Conservation (phyloP, 2,797 vertebrate genomes). For the Chelon auratus region DNA sequence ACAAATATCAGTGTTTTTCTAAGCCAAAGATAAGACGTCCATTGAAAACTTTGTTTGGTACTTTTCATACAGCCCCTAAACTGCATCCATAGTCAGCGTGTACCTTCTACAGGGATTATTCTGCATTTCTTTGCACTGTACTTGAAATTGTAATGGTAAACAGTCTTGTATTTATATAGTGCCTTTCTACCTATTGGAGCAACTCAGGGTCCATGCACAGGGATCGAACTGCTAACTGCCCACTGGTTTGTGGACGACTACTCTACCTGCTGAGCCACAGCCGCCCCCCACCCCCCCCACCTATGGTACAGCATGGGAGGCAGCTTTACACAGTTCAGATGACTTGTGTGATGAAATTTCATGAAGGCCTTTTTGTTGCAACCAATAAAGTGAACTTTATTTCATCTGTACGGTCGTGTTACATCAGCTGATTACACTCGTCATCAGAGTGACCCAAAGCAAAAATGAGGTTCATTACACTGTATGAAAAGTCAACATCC, state of each 20-base stretch:
- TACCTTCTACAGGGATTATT: conserved; percentile 21
- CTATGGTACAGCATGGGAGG: conserved; percentile 23
- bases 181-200: too few relatives aligned
- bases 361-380: conserved; percentile 16
- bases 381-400: conserved; percentile 54
- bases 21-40: neutral
- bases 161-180: too few relatives aligned
- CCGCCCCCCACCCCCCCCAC: neutral
- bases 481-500: neutral
- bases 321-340: neutral
- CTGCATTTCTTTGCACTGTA: conserved; percentile 32
- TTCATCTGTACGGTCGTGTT: conserved; percentile 3
- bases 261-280: too few relatives aligned
- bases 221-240: too few relatives aligned
- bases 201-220: too few relatives aligned
- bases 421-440: conserved; percentile 17
- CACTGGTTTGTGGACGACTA: too few relatives aligned
- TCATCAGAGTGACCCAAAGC: conserved; percentile 4
- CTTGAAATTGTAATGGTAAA: conserved; percentile 45
- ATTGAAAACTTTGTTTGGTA: neutral
- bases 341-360: conserved; percentile 1
- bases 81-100: conserved; percentile 30
- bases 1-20: neutral
- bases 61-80: conserved; percentile 5
- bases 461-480: neutral